Evolutionary conservation across 2,888 invertebrate species (phyloP).

Genomic region (Himalopsyche tibetana): DNA sequence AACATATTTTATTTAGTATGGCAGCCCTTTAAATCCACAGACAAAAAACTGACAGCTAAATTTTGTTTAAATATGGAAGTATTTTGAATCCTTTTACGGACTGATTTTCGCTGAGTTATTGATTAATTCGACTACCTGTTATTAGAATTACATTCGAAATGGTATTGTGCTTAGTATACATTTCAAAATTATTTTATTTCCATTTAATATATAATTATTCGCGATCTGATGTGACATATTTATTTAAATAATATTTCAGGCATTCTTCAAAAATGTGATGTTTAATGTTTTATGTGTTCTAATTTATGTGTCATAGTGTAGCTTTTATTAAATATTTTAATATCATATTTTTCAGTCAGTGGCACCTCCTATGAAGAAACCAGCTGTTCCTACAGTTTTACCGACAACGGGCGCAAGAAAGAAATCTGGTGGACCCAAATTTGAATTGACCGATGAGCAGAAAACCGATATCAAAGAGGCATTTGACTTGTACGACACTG

Average conservation of each 20-base stretch:
- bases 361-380: slow-evolving; percentile 52
- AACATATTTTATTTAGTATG: neutral
- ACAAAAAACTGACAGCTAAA: slow-evolving; percentile 44
- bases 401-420: slow-evolving; percentile 76
- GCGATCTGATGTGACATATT: neutral
- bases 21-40: neutral
- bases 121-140: neutral
- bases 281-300: neutral
- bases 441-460: slow-evolving; percentile 92
- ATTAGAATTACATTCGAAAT: neutral
- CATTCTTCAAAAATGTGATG: neutral
- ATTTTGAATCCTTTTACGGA: neutral
- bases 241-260: neutral
- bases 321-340: neutral
- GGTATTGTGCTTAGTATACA: neutral
- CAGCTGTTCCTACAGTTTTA: slow-evolving; percentile 47
- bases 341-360: slow-evolving; percentile 51
- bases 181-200: neutral
- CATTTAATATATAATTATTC: neutral
- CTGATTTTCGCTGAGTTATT: neutral
- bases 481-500: slow-evolving; percentile 95
- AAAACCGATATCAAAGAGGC: slow-evolving; percentile 96
- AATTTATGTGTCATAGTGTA: neutral
- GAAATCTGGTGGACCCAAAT: slow-evolving; percentile 83
- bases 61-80: slow-evolving; percentile 60